These are phyloP conservation scores for Cepaea hortensis DNA, from an alignment of 2,888 invertebrate genomes.

Conservation along the genomic window DNA sequence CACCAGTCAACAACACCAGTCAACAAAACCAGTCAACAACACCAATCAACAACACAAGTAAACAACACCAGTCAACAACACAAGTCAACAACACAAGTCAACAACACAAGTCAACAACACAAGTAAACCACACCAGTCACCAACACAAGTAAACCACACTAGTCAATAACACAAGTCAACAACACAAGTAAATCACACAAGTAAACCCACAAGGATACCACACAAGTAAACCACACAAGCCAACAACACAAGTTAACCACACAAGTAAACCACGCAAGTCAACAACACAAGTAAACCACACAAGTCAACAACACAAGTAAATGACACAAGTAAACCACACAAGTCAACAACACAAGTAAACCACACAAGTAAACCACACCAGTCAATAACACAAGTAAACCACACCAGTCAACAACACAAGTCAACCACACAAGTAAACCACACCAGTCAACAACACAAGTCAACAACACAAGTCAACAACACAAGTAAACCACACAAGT, in stretches of 20 bases:
- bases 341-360: neutral
- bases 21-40: no score
- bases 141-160: neutral
- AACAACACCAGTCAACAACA: neutral
- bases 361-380: no score
- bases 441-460: neutral
- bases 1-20: neutral
- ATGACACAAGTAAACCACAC: neutral
- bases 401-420: neutral
- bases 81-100: no score
- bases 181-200: neutral
- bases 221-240: neutral
- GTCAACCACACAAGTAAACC: no score
- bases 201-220: no score
- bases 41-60: neutral
- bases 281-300: neutral
- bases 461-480: neutral
- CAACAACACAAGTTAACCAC: neutral
- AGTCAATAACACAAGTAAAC: neutral
- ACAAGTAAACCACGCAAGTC: neutral
- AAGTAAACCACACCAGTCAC: neutral
- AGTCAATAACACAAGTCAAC: no score
- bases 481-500: no score
- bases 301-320: no score
- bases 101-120: no score